Percentiles rank a stretch among this genome's conserved stretches.
Evolutionary conservation across 2,888 invertebrate genomes (phyloP).

Genomic region (Leucophenga maculata): DNA sequence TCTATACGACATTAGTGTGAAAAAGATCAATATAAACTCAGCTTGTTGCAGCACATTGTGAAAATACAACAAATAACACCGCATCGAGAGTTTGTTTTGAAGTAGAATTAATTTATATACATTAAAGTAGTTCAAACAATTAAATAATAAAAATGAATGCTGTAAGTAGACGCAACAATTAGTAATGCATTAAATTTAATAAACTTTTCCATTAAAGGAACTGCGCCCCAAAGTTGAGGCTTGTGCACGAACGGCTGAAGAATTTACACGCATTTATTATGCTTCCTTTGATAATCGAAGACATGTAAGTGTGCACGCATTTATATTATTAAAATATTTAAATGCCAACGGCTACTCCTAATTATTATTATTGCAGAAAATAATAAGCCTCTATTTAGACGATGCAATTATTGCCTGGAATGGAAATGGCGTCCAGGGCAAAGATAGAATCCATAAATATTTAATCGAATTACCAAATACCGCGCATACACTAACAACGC

Average conservation of each 20-base stretch:
- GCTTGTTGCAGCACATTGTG: too few species aligned
- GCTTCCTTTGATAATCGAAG: conserved; percentile 89
- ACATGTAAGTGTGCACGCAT: conserved; percentile 76
- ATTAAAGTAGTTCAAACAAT: too few species aligned
- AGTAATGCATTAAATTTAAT: not conserved
- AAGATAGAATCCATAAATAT: conserved; percentile 88
- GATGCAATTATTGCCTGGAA: conserved; percentile 92
- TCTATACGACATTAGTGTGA: too few species aligned
- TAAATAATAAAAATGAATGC: conserved; percentile 32
- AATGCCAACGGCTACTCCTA: conserved; percentile 2
- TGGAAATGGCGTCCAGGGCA: conserved; percentile 87
- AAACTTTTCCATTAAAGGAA: conserved; percentile 70
- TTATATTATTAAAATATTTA: not conserved
- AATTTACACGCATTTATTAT: conserved; percentile 91
- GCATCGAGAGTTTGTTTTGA: too few species aligned
- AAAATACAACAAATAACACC: too few species aligned
- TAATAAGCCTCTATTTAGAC: conserved; percentile 87
- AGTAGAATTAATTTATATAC: too few species aligned
- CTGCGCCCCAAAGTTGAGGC: conserved; percentile 81
- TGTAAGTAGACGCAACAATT: not conserved
- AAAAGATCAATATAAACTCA: too few species aligned
- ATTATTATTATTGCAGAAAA: conserved; percentile 74
- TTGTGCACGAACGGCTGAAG: conserved; percentile 88
- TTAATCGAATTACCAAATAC: conserved; percentile 87
- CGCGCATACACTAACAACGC: conserved; percentile 82